Base-by-base conservation (phyloP, 2,797 vertebrate species). In the Epinephelus coioides region DNA sequence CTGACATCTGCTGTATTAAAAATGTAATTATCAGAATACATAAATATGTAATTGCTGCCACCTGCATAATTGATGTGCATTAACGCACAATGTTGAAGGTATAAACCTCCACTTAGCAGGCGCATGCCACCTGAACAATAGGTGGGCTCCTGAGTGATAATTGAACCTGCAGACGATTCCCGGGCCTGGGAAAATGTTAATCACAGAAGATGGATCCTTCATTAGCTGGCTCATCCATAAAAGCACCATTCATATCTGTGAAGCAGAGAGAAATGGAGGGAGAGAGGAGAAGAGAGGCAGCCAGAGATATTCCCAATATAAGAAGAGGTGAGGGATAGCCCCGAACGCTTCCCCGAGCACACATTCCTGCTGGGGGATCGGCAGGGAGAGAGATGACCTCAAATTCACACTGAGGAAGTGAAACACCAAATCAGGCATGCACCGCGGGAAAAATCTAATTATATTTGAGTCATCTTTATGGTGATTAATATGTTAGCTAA, bases 1-100 rank as follows among this genome's bases (percentile, higher is more conserved):
- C 89, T 88, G 92, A 94, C 94, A 94, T 95, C 93, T 93, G 93
- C 93, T 89, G 86, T 91, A 94, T 95, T 95, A 95, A 94, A 95
- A 94, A 94, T 93, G 90, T 92, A 94, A 94, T 95, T 93, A 94
- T 95, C 92, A 90, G 91, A 95, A 95, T 92, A 90, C 93, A 94
- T 95, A 93, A 94, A 95, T 95, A 93, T 90, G 90, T 93, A 94
- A 95, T 94, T 93, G 91, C 87, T 59, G 78, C 90, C 83, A 91
- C 90, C 91, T 95, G 92, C 94, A 95, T 95, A 95, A 96, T 95
- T 94, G 85, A 95, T 94, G 87, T 73, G 81, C 78, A 46, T 89
- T 94, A 94, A 95, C 94, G 91, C 92, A 87, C 86, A 89, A 53
- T 85, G 91, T 89, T 82, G 80, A 94, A 93, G 89, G 87, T 93